Evolutionary conservation across 2,113 vertebrate genomes (phyloP).

Genomic region (Phodopus roborovskii): DNA sequence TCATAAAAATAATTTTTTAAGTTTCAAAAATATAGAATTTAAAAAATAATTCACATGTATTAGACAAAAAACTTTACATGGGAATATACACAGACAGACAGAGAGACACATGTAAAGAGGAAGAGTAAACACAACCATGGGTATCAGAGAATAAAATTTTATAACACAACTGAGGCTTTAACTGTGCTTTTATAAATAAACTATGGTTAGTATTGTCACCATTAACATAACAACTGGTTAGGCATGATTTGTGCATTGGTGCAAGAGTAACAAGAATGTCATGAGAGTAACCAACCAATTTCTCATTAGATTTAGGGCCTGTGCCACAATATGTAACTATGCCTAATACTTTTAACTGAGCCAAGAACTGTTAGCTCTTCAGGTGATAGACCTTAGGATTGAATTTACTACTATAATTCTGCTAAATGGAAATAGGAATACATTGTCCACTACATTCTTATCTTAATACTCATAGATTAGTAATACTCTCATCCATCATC

Average conservation of each 20-base stretch:
- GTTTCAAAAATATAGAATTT: neutral
- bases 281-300: neutral
- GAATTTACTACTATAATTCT: neutral
- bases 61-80: neutral
- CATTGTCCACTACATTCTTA: neutral
- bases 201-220: neutral
- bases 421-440: neutral
- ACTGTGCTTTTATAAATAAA: neutral
- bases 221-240: neutral
- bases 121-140: neutral
- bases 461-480: neutral
- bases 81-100: neutral
- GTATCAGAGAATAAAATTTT: neutral
- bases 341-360: neutral
- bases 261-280: neutral
- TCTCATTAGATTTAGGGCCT: neutral
- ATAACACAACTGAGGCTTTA: neutral
- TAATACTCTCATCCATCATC: neutral
- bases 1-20: neutral
- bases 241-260: neutral
- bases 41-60: neutral
- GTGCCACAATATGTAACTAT: neutral
- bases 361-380: neutral
- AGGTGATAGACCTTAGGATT: neutral
- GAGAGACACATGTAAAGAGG: neutral